Conservation (phyloP, 2,113 vertebrate genomes). For the Neodon shergylaensis region DNA sequence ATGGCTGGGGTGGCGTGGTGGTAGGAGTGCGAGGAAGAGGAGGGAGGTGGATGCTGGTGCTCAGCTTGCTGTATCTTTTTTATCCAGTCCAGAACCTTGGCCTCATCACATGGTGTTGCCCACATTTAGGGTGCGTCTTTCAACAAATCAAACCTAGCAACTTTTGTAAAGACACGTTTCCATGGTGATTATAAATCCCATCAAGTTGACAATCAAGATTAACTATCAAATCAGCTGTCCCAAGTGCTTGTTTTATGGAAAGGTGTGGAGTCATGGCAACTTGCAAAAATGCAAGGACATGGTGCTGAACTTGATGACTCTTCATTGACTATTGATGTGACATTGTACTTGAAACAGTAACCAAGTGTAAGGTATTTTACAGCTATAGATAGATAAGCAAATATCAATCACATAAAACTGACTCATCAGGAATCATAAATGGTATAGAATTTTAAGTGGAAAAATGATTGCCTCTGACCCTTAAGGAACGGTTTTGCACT, state of each 20-base stretch:
- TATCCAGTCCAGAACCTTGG: neutral
- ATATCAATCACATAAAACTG: slow-evolving; percentile 22
- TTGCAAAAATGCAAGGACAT: neutral
- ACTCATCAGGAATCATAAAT: slow-evolving; percentile 6
- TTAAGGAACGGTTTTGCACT: neutral
- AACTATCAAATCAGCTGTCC: neutral
- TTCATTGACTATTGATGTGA: neutral
- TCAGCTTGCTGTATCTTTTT: neutral
- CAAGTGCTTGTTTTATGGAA: slow-evolving; percentile 22
- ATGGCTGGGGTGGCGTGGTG: no score
- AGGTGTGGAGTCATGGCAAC: neutral
- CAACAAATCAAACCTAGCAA: neutral
- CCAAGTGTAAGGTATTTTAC: slow-evolving; percentile 14
- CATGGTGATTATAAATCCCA: neutral
- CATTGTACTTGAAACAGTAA: neutral
- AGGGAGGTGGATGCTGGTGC: no score
- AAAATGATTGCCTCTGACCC: neutral
- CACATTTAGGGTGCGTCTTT: neutral
- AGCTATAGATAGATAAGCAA: slow-evolving; percentile 1
- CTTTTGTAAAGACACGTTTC: neutral
- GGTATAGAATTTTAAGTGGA: neutral
- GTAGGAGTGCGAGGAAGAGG: no score
- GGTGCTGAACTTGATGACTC: neutral
- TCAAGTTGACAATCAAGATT: neutral
- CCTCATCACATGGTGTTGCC: neutral